Conservation (phyloP, 2,888 invertebrate genomes). For the Liposcelis brunnea region DNA sequence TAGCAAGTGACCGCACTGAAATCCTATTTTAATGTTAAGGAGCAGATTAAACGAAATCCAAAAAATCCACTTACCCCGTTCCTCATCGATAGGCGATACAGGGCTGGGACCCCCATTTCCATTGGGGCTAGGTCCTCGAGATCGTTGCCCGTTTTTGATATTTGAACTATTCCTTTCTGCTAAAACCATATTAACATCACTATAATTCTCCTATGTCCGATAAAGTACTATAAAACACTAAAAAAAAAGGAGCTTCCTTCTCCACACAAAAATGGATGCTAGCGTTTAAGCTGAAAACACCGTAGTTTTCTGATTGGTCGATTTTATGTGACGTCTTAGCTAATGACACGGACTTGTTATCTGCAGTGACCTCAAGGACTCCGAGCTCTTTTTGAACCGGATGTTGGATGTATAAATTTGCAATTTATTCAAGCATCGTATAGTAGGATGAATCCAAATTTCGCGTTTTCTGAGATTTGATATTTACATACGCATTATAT, state of each 20-base stretch:
- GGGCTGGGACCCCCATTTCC: slow-evolving; percentile 50
- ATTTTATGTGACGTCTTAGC: slow-evolving; percentile 1
- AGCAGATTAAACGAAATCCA: no score
- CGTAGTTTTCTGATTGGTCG: slow-evolving; percentile 4
- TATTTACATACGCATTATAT: no score
- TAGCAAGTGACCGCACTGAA: no score
- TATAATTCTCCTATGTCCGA: slow-evolving; percentile 7
- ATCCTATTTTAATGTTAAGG: no score
- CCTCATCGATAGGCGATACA: slow-evolving; percentile 72
- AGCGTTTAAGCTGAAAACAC: slow-evolving; percentile 6
- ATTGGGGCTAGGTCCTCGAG: slow-evolving; percentile 82
- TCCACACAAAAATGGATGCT: slow-evolving; percentile 1
- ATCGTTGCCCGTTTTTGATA: slow-evolving; percentile 70
- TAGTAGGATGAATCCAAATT: no score
- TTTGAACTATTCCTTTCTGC: slow-evolving; percentile 73
- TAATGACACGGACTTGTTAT: not conserved
- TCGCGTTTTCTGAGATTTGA: no score
- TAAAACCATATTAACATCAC: slow-evolving; percentile 52
- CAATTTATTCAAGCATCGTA: no score
- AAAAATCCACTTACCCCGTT: slow-evolving; percentile 43
- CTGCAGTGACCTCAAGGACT: not conserved
- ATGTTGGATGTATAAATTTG: no score
- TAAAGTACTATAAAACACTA: slow-evolving; percentile 5
- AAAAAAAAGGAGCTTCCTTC: slow-evolving; percentile 5
- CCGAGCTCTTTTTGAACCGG: no score